A percentile compares a stretch with the other conserved stretches of the same genome.
phyloP scores from a whole-genome alignment of 2,113 vertebrate genomes.

The Numida meleagris region DNA sequence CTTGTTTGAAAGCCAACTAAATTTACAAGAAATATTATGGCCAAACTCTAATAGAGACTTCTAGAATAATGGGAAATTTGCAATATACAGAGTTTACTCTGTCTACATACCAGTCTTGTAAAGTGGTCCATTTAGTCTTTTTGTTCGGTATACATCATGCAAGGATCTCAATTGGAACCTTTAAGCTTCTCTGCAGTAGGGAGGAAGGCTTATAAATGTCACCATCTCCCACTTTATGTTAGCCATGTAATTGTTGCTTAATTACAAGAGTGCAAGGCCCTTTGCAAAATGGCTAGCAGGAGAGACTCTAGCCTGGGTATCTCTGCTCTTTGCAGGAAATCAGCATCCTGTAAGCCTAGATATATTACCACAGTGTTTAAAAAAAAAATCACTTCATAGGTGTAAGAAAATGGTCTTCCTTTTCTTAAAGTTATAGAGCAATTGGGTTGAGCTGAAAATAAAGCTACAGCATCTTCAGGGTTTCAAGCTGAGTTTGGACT shows the following conservation, averaged over 20 bases:
- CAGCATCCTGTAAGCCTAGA: neutral
- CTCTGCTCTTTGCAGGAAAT: neutral
- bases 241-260: neutral
- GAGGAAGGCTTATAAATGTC: neutral
- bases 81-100: neutral
- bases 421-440: neutral
- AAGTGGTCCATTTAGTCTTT: neutral
- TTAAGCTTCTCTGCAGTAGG: neutral
- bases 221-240: neutral
- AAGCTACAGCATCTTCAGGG: neutral
- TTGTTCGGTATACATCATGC: neutral
- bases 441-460: neutral
- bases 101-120: neutral
- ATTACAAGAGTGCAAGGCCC: neutral
- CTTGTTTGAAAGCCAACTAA: neutral
- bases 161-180: neutral
- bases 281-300: neutral
- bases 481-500: neutral
- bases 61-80: neutral
- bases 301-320: neutral
- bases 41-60: neutral
- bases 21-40: neutral
- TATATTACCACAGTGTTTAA: neutral
- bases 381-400: neutral
- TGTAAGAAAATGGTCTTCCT: neutral